Base-by-base conservation (phyloP, 2,888 invertebrate species). In the Dorcus hopei region DNA sequence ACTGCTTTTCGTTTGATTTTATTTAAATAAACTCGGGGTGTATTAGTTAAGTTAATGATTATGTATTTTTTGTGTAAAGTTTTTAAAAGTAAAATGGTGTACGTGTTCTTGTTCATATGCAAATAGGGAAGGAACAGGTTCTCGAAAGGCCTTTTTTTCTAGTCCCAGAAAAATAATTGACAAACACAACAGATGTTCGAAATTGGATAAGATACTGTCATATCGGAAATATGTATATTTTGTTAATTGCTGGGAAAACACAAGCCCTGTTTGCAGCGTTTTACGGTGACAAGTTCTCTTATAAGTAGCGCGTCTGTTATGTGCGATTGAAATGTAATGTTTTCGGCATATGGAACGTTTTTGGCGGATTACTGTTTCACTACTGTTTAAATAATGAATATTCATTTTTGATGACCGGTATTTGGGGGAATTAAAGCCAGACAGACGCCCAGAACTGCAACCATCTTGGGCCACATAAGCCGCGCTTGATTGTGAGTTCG, bases 171-270 rank as follows among this genome's bases (percentile, higher is more conserved):
- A 57, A 52, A 53, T 59, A 65, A 63, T 65, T 65, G 61, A 61
- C 63, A 61, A 68, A 66, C 60, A 64, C 64, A 66, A 70, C 73
- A 73, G 72, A 71, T 73, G 73, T 72, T 72, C 68, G 57, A 66
- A 70, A 71, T 68, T 70, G 73, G 72, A 72, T 72, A 72, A 73
- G 72, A 73, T 72, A 72, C 68, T 70, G 69, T 66, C 68, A 65
- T 73, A 72, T 72, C 72, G 60, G 61, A 62, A 68, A 67, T 56
- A 56, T 33, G 49, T 70, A 72, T 64, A 70, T 68, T 73, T 70
- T 68, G 68, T 72, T 72, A 72, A 73, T 72, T 72, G 73, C 71
- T 72, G 65, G 65, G 72, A 72, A 73, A 73, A 74, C 71, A 73
- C 65, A 65, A 66, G 65, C 69, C 69, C 65, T 70, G 70, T 72